These are phyloP conservation scores for Triplophysa dalaica DNA, from an alignment of 2,113 vertebrate genomes.

Conservation along the genomic window DNA sequence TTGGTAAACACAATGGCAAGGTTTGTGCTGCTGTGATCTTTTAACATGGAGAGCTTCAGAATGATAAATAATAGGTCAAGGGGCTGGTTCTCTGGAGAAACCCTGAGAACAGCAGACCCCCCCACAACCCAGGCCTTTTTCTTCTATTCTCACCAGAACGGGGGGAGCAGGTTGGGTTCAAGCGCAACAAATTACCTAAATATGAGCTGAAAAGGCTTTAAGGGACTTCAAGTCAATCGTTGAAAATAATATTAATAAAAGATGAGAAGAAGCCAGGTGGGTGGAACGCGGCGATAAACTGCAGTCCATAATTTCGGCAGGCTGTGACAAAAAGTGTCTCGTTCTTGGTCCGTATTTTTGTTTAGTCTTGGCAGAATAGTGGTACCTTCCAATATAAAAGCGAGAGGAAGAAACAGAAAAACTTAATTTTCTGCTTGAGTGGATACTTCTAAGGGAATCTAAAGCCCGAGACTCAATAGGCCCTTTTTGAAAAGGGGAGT, in stretches of 20 bases:
- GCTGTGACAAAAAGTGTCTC: conserved; percentile 39
- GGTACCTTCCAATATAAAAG: conserved; percentile 59
- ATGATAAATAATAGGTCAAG: conserved; percentile 67
- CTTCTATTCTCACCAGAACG: conserved; percentile 63
- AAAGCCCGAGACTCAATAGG: conserved; percentile 66
- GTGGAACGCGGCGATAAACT: conserved; percentile 53
- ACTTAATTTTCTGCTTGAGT: conserved; percentile 72
- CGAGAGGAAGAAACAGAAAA: conserved; percentile 68
- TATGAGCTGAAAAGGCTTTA: conserved; percentile 67
- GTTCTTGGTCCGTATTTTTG: conserved; percentile 54
- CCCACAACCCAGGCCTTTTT: conserved; percentile 63
- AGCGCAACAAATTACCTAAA: conserved; percentile 74
- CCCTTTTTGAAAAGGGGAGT: conserved; percentile 45
- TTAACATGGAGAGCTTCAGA: conserved; percentile 40
- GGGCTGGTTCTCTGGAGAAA: conserved; percentile 52
- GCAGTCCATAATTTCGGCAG: conserved; percentile 66
- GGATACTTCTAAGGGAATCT: conserved; percentile 70
- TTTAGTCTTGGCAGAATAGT: conserved; percentile 48
- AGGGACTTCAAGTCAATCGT: conserved; percentile 57
- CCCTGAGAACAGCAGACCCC: conserved; percentile 66
- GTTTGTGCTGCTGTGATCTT: conserved; percentile 10
- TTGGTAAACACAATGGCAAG: conserved; percentile 3
- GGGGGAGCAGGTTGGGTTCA: conserved; percentile 63
- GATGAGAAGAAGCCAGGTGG: conserved; percentile 46
- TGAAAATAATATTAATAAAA: conserved; percentile 64